These are phyloP conservation scores for Belgica antarctica DNA, from an alignment of 2,888 invertebrate genomes.

Conservation along the genomic window DNA sequence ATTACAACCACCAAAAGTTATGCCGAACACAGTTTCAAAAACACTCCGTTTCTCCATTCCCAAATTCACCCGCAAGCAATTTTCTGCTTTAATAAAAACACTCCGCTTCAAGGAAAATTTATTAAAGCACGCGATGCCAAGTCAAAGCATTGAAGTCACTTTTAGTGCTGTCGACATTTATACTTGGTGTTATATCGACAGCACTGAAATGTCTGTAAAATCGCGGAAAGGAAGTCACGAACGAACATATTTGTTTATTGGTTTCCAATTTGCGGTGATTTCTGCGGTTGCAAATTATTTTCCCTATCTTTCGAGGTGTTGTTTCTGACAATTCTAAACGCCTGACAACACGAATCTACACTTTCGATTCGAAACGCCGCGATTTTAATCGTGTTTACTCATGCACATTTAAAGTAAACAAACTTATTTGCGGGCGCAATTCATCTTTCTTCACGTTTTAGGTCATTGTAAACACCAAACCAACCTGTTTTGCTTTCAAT, in stretches of 20 bases:
- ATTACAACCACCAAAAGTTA: no score
- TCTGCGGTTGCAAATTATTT: neutral
- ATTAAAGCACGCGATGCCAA: neutral
- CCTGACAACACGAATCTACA: neutral
- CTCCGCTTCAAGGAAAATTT: neutral
- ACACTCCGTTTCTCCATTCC: no score
- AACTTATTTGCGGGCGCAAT: neutral
- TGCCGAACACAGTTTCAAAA: no score
- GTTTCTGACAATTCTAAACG: neutral
- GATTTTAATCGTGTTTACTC: conserved; percentile 2
- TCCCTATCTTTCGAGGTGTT: neutral
- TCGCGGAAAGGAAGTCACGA: neutral
- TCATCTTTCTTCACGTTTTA: neutral
- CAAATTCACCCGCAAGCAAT: no score
- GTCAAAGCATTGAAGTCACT: neutral
- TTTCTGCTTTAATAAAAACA: no score
- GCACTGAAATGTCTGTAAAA: no score
- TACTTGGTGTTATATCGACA: no score
- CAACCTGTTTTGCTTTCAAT: neutral
- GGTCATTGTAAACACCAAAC: neutral
- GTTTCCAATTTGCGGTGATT: neutral
- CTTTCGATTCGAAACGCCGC: no score
- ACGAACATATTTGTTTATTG: neutral
- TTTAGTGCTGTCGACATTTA: no score
- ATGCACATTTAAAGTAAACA: neutral